Evolutionary conservation across 2,797 vertebrate species (phyloP).

Genomic region (Dallia pectoralis): DNA sequence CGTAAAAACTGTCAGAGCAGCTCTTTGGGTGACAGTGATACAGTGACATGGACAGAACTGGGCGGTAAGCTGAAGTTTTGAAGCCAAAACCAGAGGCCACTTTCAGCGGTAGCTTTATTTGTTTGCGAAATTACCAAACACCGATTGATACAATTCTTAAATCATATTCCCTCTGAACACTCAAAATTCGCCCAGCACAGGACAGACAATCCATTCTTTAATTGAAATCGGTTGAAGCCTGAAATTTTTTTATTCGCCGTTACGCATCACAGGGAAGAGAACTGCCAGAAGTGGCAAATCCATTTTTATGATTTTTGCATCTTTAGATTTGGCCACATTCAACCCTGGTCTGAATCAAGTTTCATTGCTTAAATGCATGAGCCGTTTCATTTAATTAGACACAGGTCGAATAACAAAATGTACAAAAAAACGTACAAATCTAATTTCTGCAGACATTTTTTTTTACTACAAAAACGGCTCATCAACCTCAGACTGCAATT

Average conservation of each 20-base stretch:
- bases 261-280: conserved; percentile 17
- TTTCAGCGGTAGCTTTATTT: conserved; percentile 59
- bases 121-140: conserved; percentile 61
- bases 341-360: conserved; percentile 38
- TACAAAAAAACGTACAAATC: conserved; percentile 41
- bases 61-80: neutral
- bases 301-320: conserved; percentile 5
- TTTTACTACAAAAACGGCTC: conserved; percentile 44
- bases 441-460: conserved; percentile 49
- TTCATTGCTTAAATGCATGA: conserved; percentile 52
- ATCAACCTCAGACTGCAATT: conserved; percentile 26
- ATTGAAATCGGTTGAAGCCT: conserved; percentile 51
- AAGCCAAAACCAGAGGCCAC: conserved; percentile 25
- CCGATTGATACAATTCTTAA: conserved; percentile 54
- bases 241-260: neutral
- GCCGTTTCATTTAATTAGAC: conserved; percentile 39
- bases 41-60: neutral
- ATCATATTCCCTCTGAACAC: conserved; percentile 44
- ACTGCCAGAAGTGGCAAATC: conserved; percentile 8
- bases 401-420: conserved; percentile 66
- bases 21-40: neutral
- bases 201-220: conserved; percentile 28
- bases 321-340: conserved; percentile 16
- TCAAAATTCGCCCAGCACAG: conserved; percentile 22
- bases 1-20: neutral